Conservation (phyloP, 2,113 vertebrate genomes). For the Delphinus delphis region DNA sequence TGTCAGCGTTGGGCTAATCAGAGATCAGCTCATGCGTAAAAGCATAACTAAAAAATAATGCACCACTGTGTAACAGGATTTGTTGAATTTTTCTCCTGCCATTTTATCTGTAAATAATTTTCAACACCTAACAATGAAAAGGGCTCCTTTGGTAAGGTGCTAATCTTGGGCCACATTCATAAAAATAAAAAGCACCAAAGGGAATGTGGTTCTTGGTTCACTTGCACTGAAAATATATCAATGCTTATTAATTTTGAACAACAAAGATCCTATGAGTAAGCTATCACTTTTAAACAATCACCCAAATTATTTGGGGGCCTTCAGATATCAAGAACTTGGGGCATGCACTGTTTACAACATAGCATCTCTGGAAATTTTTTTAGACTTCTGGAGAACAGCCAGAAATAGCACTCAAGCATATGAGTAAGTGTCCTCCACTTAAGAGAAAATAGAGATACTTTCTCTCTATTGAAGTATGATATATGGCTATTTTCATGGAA, state of each 20-base stretch:
- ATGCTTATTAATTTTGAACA: constrained; percentile 6
- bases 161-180: not conserved
- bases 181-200: constrained; percentile 13
- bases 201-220: not conserved
- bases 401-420: not conserved
- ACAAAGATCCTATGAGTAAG: not conserved
- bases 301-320: not conserved
- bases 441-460: constrained; percentile 7
- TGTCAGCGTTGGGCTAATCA: not conserved
- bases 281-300: not conserved
- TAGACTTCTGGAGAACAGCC: not conserved
- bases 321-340: not conserved
- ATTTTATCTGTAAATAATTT: not conserved
- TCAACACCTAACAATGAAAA: not conserved
- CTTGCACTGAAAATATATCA: constrained; percentile 2
- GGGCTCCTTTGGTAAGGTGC: not conserved
- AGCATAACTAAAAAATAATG: constrained; percentile 26
- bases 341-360: not conserved
- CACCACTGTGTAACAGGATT: not conserved
- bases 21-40: constrained; percentile 34
- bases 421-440: not conserved
- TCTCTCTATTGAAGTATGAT: not conserved
- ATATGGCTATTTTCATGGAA: not conserved
- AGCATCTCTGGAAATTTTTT: not conserved
- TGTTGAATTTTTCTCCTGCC: constrained; percentile 13